These are phyloP conservation scores for Thalassoma bifasciatum DNA, from an alignment of 2,113 vertebrate genomes.

Conservation along the genomic window DNA sequence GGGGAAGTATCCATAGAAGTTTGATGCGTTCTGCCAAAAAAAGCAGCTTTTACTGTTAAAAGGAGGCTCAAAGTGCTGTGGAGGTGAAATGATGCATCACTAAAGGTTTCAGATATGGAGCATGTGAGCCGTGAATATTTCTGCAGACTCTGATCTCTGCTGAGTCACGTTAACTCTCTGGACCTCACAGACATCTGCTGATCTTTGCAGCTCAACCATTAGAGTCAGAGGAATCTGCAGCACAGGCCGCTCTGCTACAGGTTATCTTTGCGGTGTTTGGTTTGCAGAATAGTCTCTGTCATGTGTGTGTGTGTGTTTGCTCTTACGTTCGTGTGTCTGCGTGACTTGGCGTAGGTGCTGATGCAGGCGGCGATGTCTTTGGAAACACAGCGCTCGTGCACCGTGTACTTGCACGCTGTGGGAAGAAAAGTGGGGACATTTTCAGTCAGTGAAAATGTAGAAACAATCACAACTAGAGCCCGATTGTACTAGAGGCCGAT, in stretches of 20 bases:
- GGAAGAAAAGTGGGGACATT: not conserved
- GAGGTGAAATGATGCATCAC: no score
- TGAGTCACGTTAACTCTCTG: slow-evolving; percentile 17
- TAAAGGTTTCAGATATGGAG: no score
- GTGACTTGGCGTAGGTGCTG: slow-evolving; percentile 93
- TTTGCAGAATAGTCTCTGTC: slow-evolving; percentile 13
- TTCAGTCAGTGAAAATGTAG: not conserved
- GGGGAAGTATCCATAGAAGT: no score
- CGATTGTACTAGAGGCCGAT: no score
- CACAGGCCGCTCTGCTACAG: not conserved
- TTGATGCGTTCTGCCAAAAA: no score
- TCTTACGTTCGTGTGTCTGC: slow-evolving; percentile 89
- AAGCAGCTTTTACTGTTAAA: no score
- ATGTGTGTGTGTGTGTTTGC: not conserved
- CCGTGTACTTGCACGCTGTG: slow-evolving; percentile 95
- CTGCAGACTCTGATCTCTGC: slow-evolving; percentile 1
- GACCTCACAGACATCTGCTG: slow-evolving; percentile 22
- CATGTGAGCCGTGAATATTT: no score
- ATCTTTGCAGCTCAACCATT: slow-evolving; percentile 4
- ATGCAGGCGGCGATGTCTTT: slow-evolving; percentile 93
- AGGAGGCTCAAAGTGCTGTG: no score
- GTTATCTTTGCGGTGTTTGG: not conserved
- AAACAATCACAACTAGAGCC: no score
- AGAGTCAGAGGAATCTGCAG: not conserved
- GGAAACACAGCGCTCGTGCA: slow-evolving; percentile 94